These are phyloP conservation scores for Aphidius colemani DNA, from an alignment of 2,888 invertebrate species.

Conservation along the genomic window DNA sequence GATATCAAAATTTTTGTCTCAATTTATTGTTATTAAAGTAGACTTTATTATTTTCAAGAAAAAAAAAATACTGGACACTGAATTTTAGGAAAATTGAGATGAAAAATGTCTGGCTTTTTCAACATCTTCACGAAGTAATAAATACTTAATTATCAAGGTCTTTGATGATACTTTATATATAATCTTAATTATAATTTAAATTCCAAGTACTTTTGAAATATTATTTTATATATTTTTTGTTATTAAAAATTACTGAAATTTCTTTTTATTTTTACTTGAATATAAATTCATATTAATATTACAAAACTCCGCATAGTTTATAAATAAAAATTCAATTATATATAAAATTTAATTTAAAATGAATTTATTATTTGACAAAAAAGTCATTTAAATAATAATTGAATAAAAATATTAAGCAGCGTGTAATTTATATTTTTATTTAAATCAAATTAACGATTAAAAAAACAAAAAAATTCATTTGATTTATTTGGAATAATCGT, in stretches of 20 bases:
- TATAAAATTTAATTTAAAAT: background rate
- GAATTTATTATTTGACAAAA: too few species aligned
- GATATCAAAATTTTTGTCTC: too few species aligned
- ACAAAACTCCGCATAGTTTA: background rate
- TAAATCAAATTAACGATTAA: background rate
- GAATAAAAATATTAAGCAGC: too few species aligned
- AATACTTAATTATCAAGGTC: slow-evolving; percentile 39
- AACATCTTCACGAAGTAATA: slow-evolving; percentile 14
- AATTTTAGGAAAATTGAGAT: background rate
- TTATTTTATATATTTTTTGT: background rate
- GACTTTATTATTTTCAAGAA: background rate
- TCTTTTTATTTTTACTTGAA: slow-evolving; percentile 1
- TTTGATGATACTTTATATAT: slow-evolving; percentile 34
- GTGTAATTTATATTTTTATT: too few species aligned
- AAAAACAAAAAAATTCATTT: background rate
- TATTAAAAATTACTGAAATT: background rate
- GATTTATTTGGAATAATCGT: too few species aligned
- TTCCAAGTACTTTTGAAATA: slow-evolving; percentile 42
- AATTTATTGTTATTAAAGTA: slow-evolving; percentile 1
- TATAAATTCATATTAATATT: background rate
- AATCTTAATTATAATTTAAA: slow-evolving; percentile 48
- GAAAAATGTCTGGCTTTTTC: background rate
- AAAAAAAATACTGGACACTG: slow-evolving; percentile 5
- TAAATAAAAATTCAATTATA: slow-evolving; percentile 1
- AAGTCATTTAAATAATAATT: too few species aligned